Conservation (phyloP, 1,140 invertebrate species). For the Caenorhabditis briggsae region DNA sequence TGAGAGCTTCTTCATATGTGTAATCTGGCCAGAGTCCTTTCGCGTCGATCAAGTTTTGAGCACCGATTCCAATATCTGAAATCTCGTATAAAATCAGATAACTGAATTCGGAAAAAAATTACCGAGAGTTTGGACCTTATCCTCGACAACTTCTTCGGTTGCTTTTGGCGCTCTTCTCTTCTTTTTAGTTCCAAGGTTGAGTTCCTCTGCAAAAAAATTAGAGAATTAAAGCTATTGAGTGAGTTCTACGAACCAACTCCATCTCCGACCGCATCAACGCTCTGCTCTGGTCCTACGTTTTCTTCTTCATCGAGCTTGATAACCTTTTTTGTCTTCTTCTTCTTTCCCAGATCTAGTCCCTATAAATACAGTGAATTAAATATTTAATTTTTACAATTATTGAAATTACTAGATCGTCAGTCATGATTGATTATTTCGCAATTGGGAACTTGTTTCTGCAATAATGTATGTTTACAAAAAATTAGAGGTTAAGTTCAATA, state of each 20-base stretch:
- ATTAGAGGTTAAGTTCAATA: too few species aligned
- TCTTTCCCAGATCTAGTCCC: constrained; percentile 62
- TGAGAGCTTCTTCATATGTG: constrained; percentile 82
- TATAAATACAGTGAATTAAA: constrained; percentile 2
- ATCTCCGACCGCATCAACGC: constrained; percentile 24
- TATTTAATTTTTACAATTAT: background rate
- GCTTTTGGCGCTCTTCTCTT: constrained; percentile 61
- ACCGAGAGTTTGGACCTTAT: constrained; percentile 59
- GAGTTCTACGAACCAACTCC: constrained; percentile 14
- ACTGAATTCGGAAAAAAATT: background rate
- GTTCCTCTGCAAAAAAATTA: constrained; percentile 58
- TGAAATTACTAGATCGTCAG: constrained; percentile 59
- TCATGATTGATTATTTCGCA: background rate
- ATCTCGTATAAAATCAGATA: background rate
- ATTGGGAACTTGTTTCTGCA: too few species aligned
- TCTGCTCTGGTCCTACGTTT: background rate
- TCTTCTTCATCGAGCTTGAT: constrained; percentile 60
- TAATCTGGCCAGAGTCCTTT: constrained; percentile 75
- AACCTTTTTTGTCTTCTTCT: constrained; percentile 67
- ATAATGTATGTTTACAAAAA: too few species aligned
- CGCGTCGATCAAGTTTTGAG: constrained; percentile 75
- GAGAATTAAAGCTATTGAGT: background rate
- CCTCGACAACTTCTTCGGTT: constrained; percentile 57
- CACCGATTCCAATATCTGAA: constrained; percentile 70
- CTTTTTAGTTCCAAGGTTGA: constrained; percentile 65